Evolutionary conservation across 92 coral and sea anemone genomes (phyloP).

Genomic region (Pocillopora grandis): DNA sequence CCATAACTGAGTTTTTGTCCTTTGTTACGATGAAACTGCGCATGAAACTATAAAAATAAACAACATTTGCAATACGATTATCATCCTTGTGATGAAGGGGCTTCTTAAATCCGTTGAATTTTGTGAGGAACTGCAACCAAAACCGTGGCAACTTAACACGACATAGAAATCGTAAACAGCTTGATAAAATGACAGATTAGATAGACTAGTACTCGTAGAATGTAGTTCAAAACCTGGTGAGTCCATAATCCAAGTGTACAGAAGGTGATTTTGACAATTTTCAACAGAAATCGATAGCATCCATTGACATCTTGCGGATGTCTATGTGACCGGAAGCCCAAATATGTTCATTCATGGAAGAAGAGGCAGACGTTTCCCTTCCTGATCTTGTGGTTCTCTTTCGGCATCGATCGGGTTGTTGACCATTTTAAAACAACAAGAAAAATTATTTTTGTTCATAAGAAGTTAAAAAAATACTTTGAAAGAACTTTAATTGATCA

Average conservation of each 20-base stretch:
- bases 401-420: no score
- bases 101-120: conserved; percentile 45
- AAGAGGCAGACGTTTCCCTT: not conserved
- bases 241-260: conserved; percentile 48
- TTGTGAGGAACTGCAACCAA: conserved; percentile 64
- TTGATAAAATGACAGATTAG: conserved; percentile 47
- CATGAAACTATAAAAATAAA: conserved; percentile 55
- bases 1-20: conserved; percentile 40
- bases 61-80: conserved; percentile 55
- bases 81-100: conserved; percentile 33
- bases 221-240: conserved; percentile 41
- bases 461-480: not conserved
- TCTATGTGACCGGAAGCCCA: conserved; percentile 25
- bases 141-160: conserved; percentile 55
- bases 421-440: no score
- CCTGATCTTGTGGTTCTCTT: not conserved
- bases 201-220: conserved; percentile 39
- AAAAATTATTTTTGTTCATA: no score
- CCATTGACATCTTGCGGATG: not conserved
- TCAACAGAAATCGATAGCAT: not conserved
- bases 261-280: conserved; percentile 38
- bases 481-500: not conserved
- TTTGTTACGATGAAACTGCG: conserved; percentile 49
- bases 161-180: conserved; percentile 65
- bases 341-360: not conserved